Evolutionary conservation across 2,888 invertebrate species (phyloP), one percentile per base, ranked within the genome.

Genomic region (Hydrotaea cyrtoneurina): DNA sequence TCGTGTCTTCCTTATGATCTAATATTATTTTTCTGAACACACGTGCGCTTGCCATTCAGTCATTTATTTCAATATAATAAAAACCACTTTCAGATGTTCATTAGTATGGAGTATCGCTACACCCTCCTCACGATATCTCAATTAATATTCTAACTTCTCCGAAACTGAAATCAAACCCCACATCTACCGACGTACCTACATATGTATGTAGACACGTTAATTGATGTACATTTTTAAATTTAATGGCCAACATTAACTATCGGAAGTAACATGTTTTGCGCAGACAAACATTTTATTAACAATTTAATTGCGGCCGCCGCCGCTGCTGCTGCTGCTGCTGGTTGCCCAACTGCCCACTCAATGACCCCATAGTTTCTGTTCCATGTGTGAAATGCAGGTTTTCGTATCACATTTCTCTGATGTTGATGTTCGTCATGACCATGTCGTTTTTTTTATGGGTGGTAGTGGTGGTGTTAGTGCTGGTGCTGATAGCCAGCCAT

Each of bases 211-310:
- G n/a, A 50, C 50, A n/a, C n/a, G 4, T 50, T 50, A 50, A 50
- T 15, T n/a, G 50, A n/a, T 13, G n/a, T 50, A 50, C 50, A n/a
- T 13, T 50, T n/a, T n/a, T 50, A 50, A 39, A 50, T 50, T 50
- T 50, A 50, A 50, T 50, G 50, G n/a, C 2, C 13, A 0, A n/a
- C 8, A 15, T 15, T 50, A n/a, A 50, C n/a, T 2, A 50, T 50
- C 50, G 50, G 50, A 50, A 50, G 50, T 50, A 50, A 50, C 50
- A n/a, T 50, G 50, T 50, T 50, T 50, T 50, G 50, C 50, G 50
- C 50, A 50, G 50, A 50, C 50, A n/a, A n/a, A 2, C 50, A 50
- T 50, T 50, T 50, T 4, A 13, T n/a, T 15, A 50, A 50, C 50
- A 50, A n/a, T 13, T 50, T 50, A n/a, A 50, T 8, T 50, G 50